Base-by-base conservation (phyloP, 2,888 invertebrate species). In the Lobophora halterata region DNA sequence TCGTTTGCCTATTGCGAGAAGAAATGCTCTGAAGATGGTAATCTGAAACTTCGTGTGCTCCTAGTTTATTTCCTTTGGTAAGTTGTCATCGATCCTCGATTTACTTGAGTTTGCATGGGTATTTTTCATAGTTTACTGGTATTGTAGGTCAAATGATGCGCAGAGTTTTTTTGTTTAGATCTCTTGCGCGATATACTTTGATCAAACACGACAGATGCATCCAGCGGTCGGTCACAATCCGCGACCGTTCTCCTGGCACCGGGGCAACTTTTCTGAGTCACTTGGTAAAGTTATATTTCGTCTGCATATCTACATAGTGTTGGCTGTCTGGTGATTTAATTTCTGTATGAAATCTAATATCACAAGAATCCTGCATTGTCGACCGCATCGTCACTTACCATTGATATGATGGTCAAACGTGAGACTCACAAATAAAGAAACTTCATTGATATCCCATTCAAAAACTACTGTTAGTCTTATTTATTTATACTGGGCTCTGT, bases 81-180 rank as follows among this genome's bases (percentile, higher is more conserved):
- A 77, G 77, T 77, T 65, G 53, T 55, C 58, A 63, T 69, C 61
- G 71, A 61, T 57, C 49, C 55, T 58, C 64, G 61, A 57, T 57
- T 61, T 61, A 64, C 62, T 63, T 66, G 63, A 62, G 63, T 52
- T 56, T 74, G 73, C 73, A 74, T 69, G 73, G 70, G 66, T 65
- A 49, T 52, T 58, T 55, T 51, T 48, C 36, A 52, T 58, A 57
- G 51, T 52, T 52, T 40, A 45, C 40, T 46, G 43, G 41, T 49
- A 48, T 27, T 52, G 32, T 31, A 24, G 31, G 40, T 41, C 42
- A 14, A 37, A 48, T 54, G 40, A 58, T 49, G 52, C 44, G 38
- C 41, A 44, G 43, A 49, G 52, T 51, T 53, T 42, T 54, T 50
- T 53, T 53, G 46, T 51, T 52, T 58, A 55, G 55, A 63, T 61